These are phyloP conservation scores for Pyralis farinalis DNA, from an alignment of 2,888 invertebrate genomes.

Conservation along the genomic window DNA sequence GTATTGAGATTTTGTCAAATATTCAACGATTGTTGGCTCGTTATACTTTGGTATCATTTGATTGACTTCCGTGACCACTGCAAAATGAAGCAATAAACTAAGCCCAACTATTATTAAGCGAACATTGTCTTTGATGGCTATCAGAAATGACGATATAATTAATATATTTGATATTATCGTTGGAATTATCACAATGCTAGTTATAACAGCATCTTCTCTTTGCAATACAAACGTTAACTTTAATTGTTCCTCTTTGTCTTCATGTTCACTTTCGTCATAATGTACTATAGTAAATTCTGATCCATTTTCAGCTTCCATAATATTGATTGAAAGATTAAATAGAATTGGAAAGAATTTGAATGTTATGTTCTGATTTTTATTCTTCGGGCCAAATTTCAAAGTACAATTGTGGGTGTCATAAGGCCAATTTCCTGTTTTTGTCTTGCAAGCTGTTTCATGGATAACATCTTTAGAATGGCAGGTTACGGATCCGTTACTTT, in stretches of 20 bases:
- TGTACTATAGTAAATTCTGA: constrained; percentile 29
- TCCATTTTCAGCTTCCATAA: constrained; percentile 23
- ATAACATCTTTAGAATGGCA: constrained; percentile 10
- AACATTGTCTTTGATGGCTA: constrained; percentile 14
- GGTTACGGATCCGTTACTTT: constrained; percentile 9
- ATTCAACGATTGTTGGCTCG: constrained; percentile 20
- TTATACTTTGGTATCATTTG: constrained; percentile 19
- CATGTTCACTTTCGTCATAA: neutral
- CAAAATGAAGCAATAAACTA: constrained; percentile 23
- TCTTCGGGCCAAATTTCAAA: constrained; percentile 20
- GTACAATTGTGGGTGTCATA: constrained; percentile 27
- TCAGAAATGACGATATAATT: constrained; percentile 16
- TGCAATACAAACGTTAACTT: constrained; percentile 15
- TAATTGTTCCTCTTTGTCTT: neutral
- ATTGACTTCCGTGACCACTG: constrained; percentile 16
- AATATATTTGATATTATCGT: constrained; percentile 19
- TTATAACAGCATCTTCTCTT: constrained; percentile 18
- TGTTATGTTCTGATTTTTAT: constrained; percentile 15
- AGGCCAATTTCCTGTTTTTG: constrained; percentile 28
- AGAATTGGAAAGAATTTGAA: constrained; percentile 1
- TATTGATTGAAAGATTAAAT: constrained; percentile 3
- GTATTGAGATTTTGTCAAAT: constrained; percentile 11
- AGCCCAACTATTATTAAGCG: constrained; percentile 22
- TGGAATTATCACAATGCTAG: constrained; percentile 21
- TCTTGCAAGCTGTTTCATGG: constrained; percentile 15